phyloP scores from a whole-genome alignment of 2,113 vertebrate species.

The Carassius auratus region DNA sequence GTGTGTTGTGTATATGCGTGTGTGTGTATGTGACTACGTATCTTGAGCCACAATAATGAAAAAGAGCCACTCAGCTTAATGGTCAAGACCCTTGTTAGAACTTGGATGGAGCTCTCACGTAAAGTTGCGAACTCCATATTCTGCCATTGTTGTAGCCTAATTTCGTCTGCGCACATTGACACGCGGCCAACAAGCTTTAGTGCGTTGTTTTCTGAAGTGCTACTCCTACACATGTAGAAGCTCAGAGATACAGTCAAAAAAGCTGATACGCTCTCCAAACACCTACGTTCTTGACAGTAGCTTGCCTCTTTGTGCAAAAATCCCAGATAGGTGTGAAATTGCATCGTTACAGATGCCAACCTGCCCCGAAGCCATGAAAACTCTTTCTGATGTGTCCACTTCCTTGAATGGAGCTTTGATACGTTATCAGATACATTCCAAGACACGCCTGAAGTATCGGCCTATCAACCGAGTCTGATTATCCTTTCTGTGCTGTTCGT shows the following conservation, averaged over 20 bases:
- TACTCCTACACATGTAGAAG: conserved; percentile 40
- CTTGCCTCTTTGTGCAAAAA: conserved; percentile 34
- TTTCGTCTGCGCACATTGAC: neutral
- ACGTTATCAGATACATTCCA: conserved; percentile 63
- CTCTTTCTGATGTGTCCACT: conserved; percentile 15
- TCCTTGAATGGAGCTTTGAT: conserved; percentile 45
- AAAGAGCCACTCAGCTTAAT: neutral
- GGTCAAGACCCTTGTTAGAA: neutral
- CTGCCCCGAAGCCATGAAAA: conserved; percentile 50
- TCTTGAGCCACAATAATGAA: neutral
- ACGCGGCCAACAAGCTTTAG: conserved; percentile 2
- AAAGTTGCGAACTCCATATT: neutral
- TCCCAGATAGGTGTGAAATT: conserved; percentile 55
- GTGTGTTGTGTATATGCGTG: conserved; percentile 32
- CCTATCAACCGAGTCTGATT: conserved; percentile 32
- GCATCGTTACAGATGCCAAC: conserved; percentile 46
- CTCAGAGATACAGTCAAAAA: conserved; percentile 28
- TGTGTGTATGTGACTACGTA: neutral
- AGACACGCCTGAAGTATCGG: conserved; percentile 56
- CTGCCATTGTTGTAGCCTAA: neutral
- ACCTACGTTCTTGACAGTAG: conserved; percentile 21
- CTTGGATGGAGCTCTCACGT: conserved; percentile 1
- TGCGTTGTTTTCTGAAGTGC: conserved; percentile 26
- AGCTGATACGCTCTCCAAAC: conserved; percentile 22
- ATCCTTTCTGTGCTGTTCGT: conserved; percentile 25